A percentile compares a stretch with the other conserved stretches of the same genome.
phyloP scores from a whole-genome alignment of 2,888 invertebrate species.

The Cancer borealis region DNA sequence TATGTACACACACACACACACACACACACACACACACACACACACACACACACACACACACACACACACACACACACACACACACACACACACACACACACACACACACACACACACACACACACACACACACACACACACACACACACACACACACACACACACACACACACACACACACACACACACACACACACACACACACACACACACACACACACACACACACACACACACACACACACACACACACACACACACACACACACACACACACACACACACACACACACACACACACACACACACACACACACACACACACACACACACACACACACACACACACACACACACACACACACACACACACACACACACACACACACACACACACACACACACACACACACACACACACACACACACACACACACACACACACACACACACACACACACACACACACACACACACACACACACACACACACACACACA shows the following conservation, averaged over 20 bases:
- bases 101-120: constrained; percentile 44
- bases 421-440: constrained; percentile 45
- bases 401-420: constrained; percentile 44
- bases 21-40: neutral
- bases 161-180: constrained; percentile 44
- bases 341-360: constrained; percentile 44
- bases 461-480: constrained; percentile 44
- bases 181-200: constrained; percentile 45
- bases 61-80: constrained; percentile 45
- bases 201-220: constrained; percentile 42
- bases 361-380: constrained; percentile 45
- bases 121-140: constrained; percentile 45
- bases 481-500: too few species aligned
- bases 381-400: constrained; percentile 42
- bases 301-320: constrained; percentile 45
- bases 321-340: constrained; percentile 42
- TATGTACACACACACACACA: neutral
- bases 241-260: constrained; percentile 45
- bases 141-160: constrained; percentile 42
- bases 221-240: constrained; percentile 44
- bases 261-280: constrained; percentile 42
- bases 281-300: constrained; percentile 44
- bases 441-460: constrained; percentile 42
- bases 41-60: constrained; percentile 45
- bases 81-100: constrained; percentile 42